Base-by-base conservation (phyloP, 2,888 invertebrate genomes). In the Mesorhabditis sp. region DNA sequence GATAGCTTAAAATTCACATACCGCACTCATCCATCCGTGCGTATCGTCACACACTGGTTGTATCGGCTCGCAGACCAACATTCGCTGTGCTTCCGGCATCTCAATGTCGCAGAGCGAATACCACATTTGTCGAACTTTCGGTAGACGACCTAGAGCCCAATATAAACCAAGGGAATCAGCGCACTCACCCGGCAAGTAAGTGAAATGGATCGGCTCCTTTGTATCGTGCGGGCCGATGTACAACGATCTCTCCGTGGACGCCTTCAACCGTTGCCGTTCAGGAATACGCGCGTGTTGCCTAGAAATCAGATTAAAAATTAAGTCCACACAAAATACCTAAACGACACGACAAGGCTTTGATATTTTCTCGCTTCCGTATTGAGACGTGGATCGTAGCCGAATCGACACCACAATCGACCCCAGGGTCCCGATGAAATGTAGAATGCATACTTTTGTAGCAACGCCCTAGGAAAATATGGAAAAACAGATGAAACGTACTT, bases 401-500 rank as follows among this genome's bases (percentile, higher is more conserved):
- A 91, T 80, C 89, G 90, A 1, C 93, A 91, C 93, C 96, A 98
- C 86, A 93, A 90, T 68, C 91, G 90, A 76, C 94, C 89, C 94
- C 95, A 98, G 0, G 95, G 97, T 0, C 98, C 97, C 74, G 91
- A 92, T 68, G 90, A 89, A 86, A 92, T 93, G 86, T 93, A 93
- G 86, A 93, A 92, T 0, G 93, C 93, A 4, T 93, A 87, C 43
- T 91, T 90, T 0, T 96, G 94, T 71, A 95, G 88, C 13, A 95
- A 89, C 70, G 90, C 68, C 72, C 84, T 81, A 41, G 28, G 41
- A 43, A 43, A 65, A 43, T 15, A 43, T 15, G 13, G 41, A 43
- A 43, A 2, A 68, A 63, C 7, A 28, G 28, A 63, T 63, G 65
- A 65, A 62, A 28, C 75, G 61, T 43, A 89, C 87, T 92, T 94